phyloP scores from a whole-genome alignment of 2,113 vertebrate species.

The Neodon shergylaensis region DNA sequence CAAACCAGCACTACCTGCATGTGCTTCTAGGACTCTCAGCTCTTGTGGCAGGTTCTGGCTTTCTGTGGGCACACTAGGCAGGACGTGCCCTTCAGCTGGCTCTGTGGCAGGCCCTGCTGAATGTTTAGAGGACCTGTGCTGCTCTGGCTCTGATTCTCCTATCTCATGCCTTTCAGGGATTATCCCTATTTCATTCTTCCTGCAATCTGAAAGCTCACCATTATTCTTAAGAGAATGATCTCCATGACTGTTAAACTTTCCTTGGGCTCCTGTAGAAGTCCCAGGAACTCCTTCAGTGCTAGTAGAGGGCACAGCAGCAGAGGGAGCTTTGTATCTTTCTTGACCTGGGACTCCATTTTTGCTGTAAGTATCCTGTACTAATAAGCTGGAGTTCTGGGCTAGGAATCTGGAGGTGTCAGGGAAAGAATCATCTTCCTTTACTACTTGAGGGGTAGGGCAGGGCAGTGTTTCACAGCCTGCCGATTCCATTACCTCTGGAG shows the following conservation, averaged over 20 bases:
- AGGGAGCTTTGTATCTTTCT: not conserved
- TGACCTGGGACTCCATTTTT: not conserved
- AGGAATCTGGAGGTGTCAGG: not conserved
- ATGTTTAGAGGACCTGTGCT: not conserved
- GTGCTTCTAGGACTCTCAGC: rapidly evolving
- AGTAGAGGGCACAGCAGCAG: not conserved
- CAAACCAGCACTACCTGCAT: rapidly evolving
- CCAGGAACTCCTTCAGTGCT: not conserved
- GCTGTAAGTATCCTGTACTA: not conserved
- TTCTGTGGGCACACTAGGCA: not conserved
- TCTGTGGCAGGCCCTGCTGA: not conserved
- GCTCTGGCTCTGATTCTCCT: rapidly evolving
- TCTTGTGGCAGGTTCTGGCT: not conserved
- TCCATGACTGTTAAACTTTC: not conserved
- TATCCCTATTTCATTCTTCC: not conserved
- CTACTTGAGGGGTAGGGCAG: not conserved
- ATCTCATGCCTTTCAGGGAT: rapidly evolving
- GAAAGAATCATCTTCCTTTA: slow-evolving; percentile 42
- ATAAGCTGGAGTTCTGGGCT: not conserved
- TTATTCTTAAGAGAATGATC: not conserved
- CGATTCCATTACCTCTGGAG: not conserved
- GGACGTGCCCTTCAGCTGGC: not conserved
- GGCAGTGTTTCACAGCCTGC: not conserved
- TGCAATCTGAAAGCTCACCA: not conserved
- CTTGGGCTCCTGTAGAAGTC: not conserved